Evolutionary conservation across 1,140 invertebrate genomes (phyloP), one percentile per base, ranked within the genome.

Genomic region (Aleiodes sp.): DNA sequence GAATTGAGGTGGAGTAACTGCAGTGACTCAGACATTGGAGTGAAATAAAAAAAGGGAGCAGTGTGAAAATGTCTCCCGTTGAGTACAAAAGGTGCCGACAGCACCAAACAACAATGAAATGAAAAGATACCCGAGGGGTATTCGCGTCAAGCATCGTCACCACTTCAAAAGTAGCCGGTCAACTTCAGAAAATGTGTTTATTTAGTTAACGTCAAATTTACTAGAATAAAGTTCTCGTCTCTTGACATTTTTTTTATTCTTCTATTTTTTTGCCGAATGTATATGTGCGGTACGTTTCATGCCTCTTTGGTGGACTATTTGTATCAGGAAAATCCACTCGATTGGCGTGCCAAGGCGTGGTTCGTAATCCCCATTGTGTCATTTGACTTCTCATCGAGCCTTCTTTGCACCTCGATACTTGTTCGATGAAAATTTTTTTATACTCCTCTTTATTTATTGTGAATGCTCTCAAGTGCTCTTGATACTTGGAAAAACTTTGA

Each of bases 141-240:
- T 73, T 70, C 72, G 67, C 69, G 69, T 78, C 76, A 77, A 79
- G 71, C 69, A 76, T 66, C 70, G 70, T 68, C 70, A 75, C 82
- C 82, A 85, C 84, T 86, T 85, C 83, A 86, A 85, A 86, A 78
- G 80, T 80, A 69, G 79, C 82, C 80, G 80, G 31, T 56, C 68
- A 19, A 78, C 75, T 21, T 24, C n/a, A 31, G 46, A 52, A 52
- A 82, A 85, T 84, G 83, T 84, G 83, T 85, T 85, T 86, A 84
- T 86, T 85, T 86, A 75, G 77, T 77, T 78, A 81, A 86, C 79
- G 83, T 86, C 83, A 86, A 84, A 86, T 85, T 86, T 85, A 83
- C 78, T 80, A 64, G 68, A 62, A 29, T 70, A 67, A 74, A 76
- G 35, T 60, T 61, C 29, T 71, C 29, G 16, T 39, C 39, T 37